Evolutionary conservation across 2,113 vertebrate genomes (phyloP), one percentile per base, ranked within the genome.

Genomic region (Triplophysa rosa): DNA sequence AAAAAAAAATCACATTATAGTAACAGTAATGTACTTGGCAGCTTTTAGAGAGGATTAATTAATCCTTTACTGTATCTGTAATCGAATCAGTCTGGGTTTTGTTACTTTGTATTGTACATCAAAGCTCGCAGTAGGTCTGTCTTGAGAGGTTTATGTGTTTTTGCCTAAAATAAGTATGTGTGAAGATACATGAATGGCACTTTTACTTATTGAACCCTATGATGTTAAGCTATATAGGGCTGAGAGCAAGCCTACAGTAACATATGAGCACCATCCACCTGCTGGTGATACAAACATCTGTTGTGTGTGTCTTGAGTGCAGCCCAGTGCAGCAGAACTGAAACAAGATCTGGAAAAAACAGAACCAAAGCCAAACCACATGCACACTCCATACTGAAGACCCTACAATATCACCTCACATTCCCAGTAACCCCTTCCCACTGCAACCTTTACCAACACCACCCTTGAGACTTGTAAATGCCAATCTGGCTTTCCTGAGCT

Each of bases 391-490:
- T 37, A 52, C 29, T 74, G 19, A 42, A 61, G 29, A 71, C n/a
- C 69, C 23, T 59, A 54, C 7, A 56, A 52, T 14, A 16, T 6
- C 49, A 8, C 42, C 42, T 2, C 23, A 54, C 58, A 69, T 29
- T 67, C 58, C 21, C 45, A 24, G 24, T 24, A 56, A 21, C 66
- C 62, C 62, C 59, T 23, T 70, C 67, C 59, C 63, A 13, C 56
- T 6, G 8, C 21, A 78, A 66, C 63, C 63, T 54, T 61, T 59
- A 24, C 74, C 42, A 2, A 75, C 23, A 58, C 29, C 19, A 45
- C 74, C 49, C 73, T 68, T 4, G 56, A 33, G 86, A 65, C 72
- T 72, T 49, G 80, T 79, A 81, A 86, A 86, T 49, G 68, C 80
- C 77, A 82, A 8, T 59, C 64, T 79, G 77, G 40, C 56, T 77